Base-by-base conservation (phyloP, 2,113 vertebrate species). In the Tachycineta bicolor region DNA sequence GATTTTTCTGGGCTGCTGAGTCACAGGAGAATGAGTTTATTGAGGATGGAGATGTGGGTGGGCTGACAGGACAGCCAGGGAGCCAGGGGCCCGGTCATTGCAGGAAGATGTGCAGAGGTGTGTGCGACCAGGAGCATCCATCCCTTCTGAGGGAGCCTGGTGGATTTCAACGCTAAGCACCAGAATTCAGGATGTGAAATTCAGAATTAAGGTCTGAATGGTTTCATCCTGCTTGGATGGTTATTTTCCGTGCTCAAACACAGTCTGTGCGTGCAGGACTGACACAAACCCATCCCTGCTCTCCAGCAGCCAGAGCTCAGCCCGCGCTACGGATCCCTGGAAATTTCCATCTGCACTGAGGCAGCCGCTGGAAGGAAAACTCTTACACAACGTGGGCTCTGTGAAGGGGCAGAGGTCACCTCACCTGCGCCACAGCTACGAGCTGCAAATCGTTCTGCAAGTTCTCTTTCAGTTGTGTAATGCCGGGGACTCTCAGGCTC, bases 331-430 rank as follows among this genome's bases (percentile, higher is more conserved):
- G 88, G 59, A 53, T 59, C 68, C 68, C 60, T 97, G 96, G 95
- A 97, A 97, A 97, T 93, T 97, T 97, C 97, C 95, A 97, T 65
- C 76, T 2, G 17, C 28, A 1, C 89, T 11, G 50, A 2, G 25
- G 73, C 60, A 90, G 91, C 21, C 0, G 0, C 20, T 12, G 47
- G 67, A 41, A 65, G 84, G 33, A 33, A 58, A 59, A 6, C 79
- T 80, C 8, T 95, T 90, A 58, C 37, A 63, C 93, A 96, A 97
- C 1, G 6, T 6, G 22, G 81, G 83, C n/a, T 47, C 92, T 43
- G 5, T 12, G 3, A 3, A 11, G 39, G 92, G 86, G 88, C 96
- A 96, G 83, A 91, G 97, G 86, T 84, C 89, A 64, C 39, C 62
- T 60, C 56, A 89, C 68, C 83, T 24, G 44, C 16, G 82, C 29